phyloP scores from a whole-genome alignment of 1,140 invertebrate species.

The Bombus huntii region DNA sequence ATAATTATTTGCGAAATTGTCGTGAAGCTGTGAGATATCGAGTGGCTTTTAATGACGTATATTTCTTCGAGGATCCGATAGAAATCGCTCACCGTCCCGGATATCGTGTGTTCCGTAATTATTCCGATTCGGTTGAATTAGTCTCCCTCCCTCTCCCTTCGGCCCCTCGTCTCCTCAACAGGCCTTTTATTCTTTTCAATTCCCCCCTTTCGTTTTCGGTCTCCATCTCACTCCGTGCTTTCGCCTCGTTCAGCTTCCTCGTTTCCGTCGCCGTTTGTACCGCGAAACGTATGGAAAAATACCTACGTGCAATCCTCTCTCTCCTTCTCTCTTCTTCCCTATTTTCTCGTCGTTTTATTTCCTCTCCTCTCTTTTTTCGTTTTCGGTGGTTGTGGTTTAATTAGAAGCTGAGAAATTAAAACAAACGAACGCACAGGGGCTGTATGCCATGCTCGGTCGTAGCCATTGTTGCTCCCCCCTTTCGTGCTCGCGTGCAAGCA shows the following conservation, averaged over 20 bases:
- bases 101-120: slow-evolving; percentile 38
- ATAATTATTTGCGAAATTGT: slow-evolving; percentile 63
- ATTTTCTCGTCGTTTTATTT: background rate
- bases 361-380: slow-evolving; percentile 4
- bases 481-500: slow-evolving; percentile 26
- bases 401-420: slow-evolving; percentile 70
- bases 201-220: background rate
- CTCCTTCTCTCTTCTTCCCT: background rate
- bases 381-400: slow-evolving; percentile 62
- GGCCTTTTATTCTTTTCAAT: slow-evolving; percentile 1
- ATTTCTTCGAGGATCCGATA: slow-evolving; percentile 31
- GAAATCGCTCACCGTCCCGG: slow-evolving; percentile 18
- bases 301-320: background rate
- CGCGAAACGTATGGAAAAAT: slow-evolving; percentile 39
- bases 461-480: slow-evolving; percentile 31
- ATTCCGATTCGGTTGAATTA: slow-evolving; percentile 52
- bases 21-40: slow-evolving; percentile 44
- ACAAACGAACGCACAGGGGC: slow-evolving; percentile 56
- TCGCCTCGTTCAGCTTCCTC: background rate
- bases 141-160: background rate
- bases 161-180: background rate
- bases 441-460: background rate
- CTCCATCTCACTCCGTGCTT: background rate
- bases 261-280: slow-evolving; percentile 12
- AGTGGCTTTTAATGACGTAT: slow-evolving; percentile 44